phyloP scores from a whole-genome alignment of 2,113 vertebrate genomes.

The Hyaena hyaena region DNA sequence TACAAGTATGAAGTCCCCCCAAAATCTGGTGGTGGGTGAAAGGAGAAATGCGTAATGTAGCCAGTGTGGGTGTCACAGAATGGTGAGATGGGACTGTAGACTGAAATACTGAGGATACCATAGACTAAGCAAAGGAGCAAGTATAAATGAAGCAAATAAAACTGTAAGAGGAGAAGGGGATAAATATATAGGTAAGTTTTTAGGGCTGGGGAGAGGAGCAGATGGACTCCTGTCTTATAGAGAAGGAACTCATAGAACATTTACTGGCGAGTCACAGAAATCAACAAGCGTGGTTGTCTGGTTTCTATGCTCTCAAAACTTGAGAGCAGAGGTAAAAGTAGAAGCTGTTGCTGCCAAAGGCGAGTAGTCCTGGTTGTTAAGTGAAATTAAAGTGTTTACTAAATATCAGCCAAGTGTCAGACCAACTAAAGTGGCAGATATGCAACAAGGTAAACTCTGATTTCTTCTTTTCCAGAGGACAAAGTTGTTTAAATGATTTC shows the following conservation, averaged over 20 bases:
- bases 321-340: neutral
- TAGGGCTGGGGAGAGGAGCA: neutral
- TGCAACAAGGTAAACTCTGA: neutral
- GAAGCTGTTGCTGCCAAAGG: neutral
- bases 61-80: neutral
- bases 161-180: neutral
- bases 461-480: neutral
- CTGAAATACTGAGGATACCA: neutral
- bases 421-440: neutral
- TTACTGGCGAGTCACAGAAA: neutral
- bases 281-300: neutral
- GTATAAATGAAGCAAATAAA: neutral
- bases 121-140: neutral
- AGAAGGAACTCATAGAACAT: neutral
- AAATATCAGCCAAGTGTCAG: neutral
- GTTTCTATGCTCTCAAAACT: neutral
- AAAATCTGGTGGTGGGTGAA: neutral
- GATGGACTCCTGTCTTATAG: neutral
- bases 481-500: neutral
- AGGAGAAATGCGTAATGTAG: neutral
- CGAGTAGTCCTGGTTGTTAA: neutral
- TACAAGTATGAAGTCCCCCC: neutral
- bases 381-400: neutral
- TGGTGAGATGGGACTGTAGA: neutral
- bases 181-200: neutral